Evolutionary conservation across 2,888 invertebrate genomes (phyloP), one percentile per base, ranked within the genome.

Genomic region (Cryptophagus acutangulus): DNA sequence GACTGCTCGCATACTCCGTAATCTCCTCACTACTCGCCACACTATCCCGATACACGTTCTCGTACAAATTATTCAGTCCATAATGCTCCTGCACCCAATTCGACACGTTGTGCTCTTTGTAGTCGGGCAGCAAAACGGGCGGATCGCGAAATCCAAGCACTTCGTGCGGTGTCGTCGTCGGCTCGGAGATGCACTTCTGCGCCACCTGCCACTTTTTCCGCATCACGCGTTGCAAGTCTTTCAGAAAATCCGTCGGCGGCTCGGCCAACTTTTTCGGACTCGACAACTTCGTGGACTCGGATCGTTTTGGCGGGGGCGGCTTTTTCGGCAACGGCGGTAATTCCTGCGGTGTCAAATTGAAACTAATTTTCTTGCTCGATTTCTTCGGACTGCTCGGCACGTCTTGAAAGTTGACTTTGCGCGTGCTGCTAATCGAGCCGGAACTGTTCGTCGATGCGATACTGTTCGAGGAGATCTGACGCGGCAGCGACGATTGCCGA

Each of bases 131-230:
- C 16, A 82, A 74, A 1, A 75, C 74, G 3, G 84, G 82, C 17
- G 87, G 87, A 62, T 89, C 88, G 4, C 92, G 75, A 62, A 93
- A 92, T 1, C 92, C 92, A 4, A 93, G 76, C 2, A 93, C 91
- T 65, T 92, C 90, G 61, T 91, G 90, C 0, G 92, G 91, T 25
- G 88, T 88, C 1, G 89, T 88, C n/a, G 84, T 81, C 9, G 84
- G 82, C 65, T 92, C 91, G 15, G 85, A 71, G 67, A 90, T 88
- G 62, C 92, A 90, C 63, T 92, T 92, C 61, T 93, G 91, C 2
- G 92, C 91, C 1, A 92, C 90, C 60, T 90, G 88, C 88, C 88
- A 88, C 61, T 93, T 93, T 62, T 91, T 91, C 51, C 88, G 78
- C 88, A 93, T 92, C 0, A 93, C 92, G 36, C 91, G 75, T 62